These are phyloP conservation scores for Ptychoptera albimana DNA, from an alignment of 2,888 invertebrate species.

Conservation along the genomic window DNA sequence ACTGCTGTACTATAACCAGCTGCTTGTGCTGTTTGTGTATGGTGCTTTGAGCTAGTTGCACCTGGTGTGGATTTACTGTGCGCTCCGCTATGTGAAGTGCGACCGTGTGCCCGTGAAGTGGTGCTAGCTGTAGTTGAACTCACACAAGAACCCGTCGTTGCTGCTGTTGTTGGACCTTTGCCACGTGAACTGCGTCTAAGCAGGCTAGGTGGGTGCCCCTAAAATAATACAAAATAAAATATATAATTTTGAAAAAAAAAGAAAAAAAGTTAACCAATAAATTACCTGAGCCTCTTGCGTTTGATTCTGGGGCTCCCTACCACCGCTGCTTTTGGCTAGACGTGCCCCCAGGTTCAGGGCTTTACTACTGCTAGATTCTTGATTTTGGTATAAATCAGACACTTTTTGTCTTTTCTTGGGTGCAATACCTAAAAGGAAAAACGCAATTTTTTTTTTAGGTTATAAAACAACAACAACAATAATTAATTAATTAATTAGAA, in stretches of 20 bases:
- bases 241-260: neutral
- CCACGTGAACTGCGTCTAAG: constrained; percentile 30
- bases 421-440: neutral
- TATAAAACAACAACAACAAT: too few species aligned
- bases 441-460: too few species aligned
- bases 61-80: too few species aligned
- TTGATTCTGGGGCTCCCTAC: constrained; percentile 12
- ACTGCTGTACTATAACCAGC: too few species aligned
- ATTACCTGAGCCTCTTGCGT: neutral
- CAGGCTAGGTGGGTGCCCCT: constrained; percentile 15
- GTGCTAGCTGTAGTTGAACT: constrained; percentile 15
- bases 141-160: constrained; percentile 30
- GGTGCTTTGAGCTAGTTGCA: too few species aligned
- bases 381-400: constrained; percentile 9
- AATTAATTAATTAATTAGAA: too few species aligned
- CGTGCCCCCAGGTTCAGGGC: constrained; percentile 28
- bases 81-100: constrained; percentile 1
- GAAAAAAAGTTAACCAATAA: neutral
- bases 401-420: constrained; percentile 13
- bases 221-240: neutral
- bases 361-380: constrained; percentile 15
- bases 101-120: constrained; percentile 15
- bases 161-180: constrained; percentile 15
- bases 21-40: too few species aligned
- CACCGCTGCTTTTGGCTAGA: constrained; percentile 20